Evolutionary conservation across 2,797 vertebrate species (phyloP), one percentile per base, ranked within the genome.

Genomic region (Rhincodon typus): DNA sequence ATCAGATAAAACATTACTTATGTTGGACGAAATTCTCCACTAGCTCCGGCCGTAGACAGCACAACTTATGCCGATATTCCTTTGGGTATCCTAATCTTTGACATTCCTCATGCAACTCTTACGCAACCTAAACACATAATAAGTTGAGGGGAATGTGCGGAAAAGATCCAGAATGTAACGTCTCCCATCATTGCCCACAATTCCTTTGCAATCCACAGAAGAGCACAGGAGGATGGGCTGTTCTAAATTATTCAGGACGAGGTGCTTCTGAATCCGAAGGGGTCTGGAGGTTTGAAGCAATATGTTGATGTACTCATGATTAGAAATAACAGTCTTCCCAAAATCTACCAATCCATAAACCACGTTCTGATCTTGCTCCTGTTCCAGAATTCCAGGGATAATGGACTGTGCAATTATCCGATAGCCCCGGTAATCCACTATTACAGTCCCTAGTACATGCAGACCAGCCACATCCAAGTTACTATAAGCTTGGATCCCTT

Each of bases 351-450:
- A 96, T 42, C 96, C 96, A 79, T 96, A 96, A 23, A 96, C 93
- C 23, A 96, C 96, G 91, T 96, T 95, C 84, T 96, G 96, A 42
- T 96, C 96, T 94, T 96, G 96, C 72, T 97, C 96, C 86, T 97
- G 96, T 96, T 98, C 98, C 96, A 98, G 96, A 69, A 96, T 96
- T 21, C 98, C 98, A 27, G 98, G 98, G 67, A 98, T 98, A 96
- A 98, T 97, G 87, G 98, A 98, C 96, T 98, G 98, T 25, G 98
- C 98, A 30, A 98, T 98, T 94, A 98, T 96, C 6, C 98, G 98
- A 50, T 98, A 96, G 30, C 98, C 98, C 96, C 98, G 97, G 97
- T 98, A 98, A 96, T 98, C 98, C 3, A 98, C 97, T 23, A 98
- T 96, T 25, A 98, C 98, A 87, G 98, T 98, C 74, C 98, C 98